Base-by-base conservation (phyloP, 2,888 invertebrate genomes). In the Epinotia bilunana region DNA sequence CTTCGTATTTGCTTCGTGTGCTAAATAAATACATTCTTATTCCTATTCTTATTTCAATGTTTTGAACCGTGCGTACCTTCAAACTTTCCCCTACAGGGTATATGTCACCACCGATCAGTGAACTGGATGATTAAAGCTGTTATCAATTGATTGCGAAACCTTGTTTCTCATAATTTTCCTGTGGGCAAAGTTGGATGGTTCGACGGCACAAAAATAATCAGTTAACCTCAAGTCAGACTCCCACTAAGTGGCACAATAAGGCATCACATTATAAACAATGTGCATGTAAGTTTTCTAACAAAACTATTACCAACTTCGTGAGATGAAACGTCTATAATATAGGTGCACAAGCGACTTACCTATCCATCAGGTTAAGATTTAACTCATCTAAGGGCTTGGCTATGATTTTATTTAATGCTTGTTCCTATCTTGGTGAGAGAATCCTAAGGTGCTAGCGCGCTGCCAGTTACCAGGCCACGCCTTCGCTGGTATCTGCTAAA, bases 391-490 rank as follows among this genome's bases (percentile, higher is more conserved):
- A 49, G 12, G 49, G 4, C 16, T 33, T 33, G 28, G 20, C 60
- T 60, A n/a, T 33, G n/a, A 57, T 13, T 9, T 43, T 43, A 62
- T 4, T 53, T 5, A n/a, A 53, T 18, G 67, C 73, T 68, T 68
- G 23, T 39, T 73, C 57, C 67, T 68, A 57, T 62, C 61, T 43
- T 57, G 62, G 43, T 57, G 58, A 71, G 60, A 71, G 39, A 12
- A 2, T 71, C 13, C 13, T 43, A 43, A 49, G 49, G 64, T 71
- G 74, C 39, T 60, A 60, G 58, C 60, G 39, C 9, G 16, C 13
- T 33, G n/a, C 57, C 39, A 68, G 39, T 58, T 68, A 23, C 13
- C 39, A 20, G 13, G 4, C 33, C 39, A 39, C 12, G 12, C 6
- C 18, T 20, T 39, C 23, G 6, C n/a, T 57, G 55, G 57, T 12